Base-by-base conservation (phyloP, 2,888 invertebrate genomes). In the Scotopteryx bipunctaria region DNA sequence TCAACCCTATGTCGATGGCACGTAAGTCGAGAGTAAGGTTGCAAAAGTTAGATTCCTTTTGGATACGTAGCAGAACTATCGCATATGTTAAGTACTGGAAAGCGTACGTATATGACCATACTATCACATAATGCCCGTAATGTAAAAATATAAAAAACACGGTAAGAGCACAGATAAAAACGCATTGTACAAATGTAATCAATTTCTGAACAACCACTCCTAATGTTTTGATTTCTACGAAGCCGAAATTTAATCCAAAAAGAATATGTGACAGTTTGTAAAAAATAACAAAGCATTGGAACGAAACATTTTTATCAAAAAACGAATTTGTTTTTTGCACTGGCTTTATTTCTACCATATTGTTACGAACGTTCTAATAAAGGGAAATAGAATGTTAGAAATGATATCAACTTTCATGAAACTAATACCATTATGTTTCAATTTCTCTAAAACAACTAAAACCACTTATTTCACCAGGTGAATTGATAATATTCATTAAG, bases 241-340 rank as follows among this genome's bases (percentile, higher is more conserved):
- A 46, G 4, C 46, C 46, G n/a, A 46, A 46, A 15, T 46, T 16
- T 9, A 38, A 38, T 1, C 45, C 21, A 5, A 29, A 37, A 11
- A 37, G 1, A 1, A 45, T 8, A 5, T 37, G 15, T 1, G 6
- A 2, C 1, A 11, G 1, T 16, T 45, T 29, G 6, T 37, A 45
- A 5, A 45, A 15, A 14, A 15, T 21, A 4, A 31, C 15, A 5
- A 45, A 15, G 31, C 8, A 31, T 36, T 19, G 19, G n/a, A 36
- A 45, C 15, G 23, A 11, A 8, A 17, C 9, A 29, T 45, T 27
- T 2, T 36, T 19, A 27, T 29, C 27, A 19, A n/a, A 36, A 0
- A 45, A 14, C 9, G 36, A 45, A 36, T 36, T 29, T 5, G 5
- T 35, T 17, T 35, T 36, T 14, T 44, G 25, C 19, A 5, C 8